Evolutionary conservation across 2,113 vertebrate genomes (phyloP).

Genomic region (Ranitomeya variabilis): DNA sequence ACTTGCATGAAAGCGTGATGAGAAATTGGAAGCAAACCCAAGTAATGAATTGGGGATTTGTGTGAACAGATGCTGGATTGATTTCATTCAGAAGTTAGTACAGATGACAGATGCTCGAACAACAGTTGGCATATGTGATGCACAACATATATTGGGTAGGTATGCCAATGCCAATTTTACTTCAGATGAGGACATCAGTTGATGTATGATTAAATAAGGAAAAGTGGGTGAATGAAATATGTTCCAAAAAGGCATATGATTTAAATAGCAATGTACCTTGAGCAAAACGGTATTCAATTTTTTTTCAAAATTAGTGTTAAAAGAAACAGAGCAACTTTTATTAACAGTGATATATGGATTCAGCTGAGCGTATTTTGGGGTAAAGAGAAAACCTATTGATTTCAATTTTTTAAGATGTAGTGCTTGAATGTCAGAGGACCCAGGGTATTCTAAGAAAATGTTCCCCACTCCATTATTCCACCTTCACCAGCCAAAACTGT

Average conservation of each 20-base stretch:
- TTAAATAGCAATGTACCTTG: neutral
- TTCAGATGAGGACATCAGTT: neutral
- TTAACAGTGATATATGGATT: neutral
- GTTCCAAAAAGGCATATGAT: neutral
- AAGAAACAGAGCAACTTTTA: neutral
- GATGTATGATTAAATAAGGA: neutral
- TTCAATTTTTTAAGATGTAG: no score
- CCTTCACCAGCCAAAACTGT: no score
- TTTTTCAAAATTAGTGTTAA: neutral
- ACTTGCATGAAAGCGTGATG: neutral
- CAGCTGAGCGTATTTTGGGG: neutral
- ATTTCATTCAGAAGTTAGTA: constrained; percentile 11
- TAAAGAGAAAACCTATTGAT: neutral
- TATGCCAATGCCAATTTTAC: constrained; percentile 19
- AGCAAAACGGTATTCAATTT: neutral
- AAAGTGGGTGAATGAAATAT: neutral
- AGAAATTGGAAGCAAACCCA: neutral
- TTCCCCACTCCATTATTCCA: no score
- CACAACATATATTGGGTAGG: neutral
- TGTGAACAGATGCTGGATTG: constrained; percentile 22
- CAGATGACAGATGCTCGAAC: constrained; percentile 11
- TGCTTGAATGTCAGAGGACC: no score
- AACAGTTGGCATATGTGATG: constrained; percentile 2
- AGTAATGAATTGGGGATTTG: constrained; percentile 6
- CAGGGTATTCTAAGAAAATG: no score